Evolutionary conservation across 2,888 invertebrate genomes (phyloP), one percentile per base, ranked within the genome.

Genomic region (Lumbricus terrestris): DNA sequence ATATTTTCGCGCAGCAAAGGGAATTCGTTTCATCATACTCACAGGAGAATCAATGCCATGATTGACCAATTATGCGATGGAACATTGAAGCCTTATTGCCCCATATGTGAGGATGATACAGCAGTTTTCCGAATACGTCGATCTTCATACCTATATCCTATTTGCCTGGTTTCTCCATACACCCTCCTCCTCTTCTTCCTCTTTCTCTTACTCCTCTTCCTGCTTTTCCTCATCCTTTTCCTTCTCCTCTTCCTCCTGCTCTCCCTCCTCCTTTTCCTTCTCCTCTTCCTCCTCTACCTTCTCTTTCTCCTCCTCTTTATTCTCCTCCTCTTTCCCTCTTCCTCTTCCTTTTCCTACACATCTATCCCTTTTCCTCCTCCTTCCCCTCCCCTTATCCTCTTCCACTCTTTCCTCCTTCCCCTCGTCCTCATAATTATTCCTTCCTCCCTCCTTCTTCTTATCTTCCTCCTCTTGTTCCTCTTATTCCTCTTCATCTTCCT

Each of bases 121-220:
- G n/a, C n/a, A 69, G n/a, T n/a, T 69, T 69, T n/a, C n/a, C 69
- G 69, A n/a, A n/a, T 69, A 69, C 69, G 69, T 69, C 69, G 69
- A 69, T 69, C 69, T 3, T 69, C 8, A n/a, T 69, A 69, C 13
- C n/a, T 29, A 8, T n/a, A n/a, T n/a, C 16, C 47, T 11, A 20
- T 47, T 47, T 47, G 47, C n/a, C n/a, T n/a, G n/a, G n/a, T n/a
- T n/a, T n/a, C n/a, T 54, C 69, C 69, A 69, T 15, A n/a, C n/a
- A 47, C 23, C n/a, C n/a, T n/a, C n/a, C n/a, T 11, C 69, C 69
- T 54, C 54, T 29, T 54, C 54, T 29, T 47, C 18, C 20, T 47
- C 23, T 29, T 54, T 29, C 54, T 69, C 69, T 16, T 69, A 29
- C 29, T n/a, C 69, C n/a, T n/a, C 69, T n/a, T 69, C 69, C 29